phyloP scores from a whole-genome alignment of 2,113 vertebrate species.

The Pithys albifrons region DNA sequence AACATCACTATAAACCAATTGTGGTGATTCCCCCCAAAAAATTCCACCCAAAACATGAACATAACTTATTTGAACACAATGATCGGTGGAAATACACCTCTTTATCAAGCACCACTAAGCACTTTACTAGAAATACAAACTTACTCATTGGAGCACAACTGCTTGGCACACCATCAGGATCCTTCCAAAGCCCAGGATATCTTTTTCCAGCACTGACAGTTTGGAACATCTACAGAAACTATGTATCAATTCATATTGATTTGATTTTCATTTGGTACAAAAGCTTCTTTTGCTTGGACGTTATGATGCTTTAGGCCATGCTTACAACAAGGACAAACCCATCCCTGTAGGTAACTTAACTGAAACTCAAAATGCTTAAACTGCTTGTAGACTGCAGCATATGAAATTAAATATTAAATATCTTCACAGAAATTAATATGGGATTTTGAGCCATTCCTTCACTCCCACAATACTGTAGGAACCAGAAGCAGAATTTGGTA shows the following conservation, averaged over 20 bases:
- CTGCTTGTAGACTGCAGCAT: neutral
- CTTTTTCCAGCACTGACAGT: neutral
- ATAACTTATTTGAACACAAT: neutral
- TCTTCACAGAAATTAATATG: neutral
- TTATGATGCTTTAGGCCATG: neutral
- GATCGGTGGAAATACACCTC: neutral
- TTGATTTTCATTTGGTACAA: neutral
- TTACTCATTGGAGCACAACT: neutral
- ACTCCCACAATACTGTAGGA: neutral
- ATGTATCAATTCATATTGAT: neutral
- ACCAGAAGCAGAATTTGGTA: neutral
- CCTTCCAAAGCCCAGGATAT: neutral
- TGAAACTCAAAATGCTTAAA: neutral
- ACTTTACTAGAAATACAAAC: neutral
- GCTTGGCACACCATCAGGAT: neutral
- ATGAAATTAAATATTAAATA: neutral
- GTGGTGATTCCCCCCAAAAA: neutral
- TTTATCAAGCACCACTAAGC: neutral
- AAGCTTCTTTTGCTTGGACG: neutral
- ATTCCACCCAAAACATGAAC: neutral
- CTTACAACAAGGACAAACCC: neutral
- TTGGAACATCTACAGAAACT: neutral
- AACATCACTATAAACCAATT: neutral
- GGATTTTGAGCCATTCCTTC: neutral
- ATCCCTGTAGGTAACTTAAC: neutral